Evolutionary conservation across 2,113 vertebrate species (phyloP), one percentile per base, ranked within the genome.

Genomic region (Percina caprodes): DNA sequence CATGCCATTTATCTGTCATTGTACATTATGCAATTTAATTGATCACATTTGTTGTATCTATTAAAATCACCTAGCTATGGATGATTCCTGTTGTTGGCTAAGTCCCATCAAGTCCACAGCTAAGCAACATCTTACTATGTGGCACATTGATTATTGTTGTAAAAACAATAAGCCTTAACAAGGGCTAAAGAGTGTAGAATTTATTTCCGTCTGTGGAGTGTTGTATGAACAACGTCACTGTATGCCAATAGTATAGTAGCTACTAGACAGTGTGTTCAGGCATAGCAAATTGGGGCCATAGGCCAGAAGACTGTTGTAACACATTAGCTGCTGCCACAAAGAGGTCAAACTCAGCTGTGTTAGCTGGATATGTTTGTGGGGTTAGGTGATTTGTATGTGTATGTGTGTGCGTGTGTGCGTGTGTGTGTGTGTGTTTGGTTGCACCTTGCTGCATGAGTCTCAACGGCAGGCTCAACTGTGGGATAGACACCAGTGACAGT

Each of bases 241-340:
- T 66, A 54, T 74, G 39, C 18, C 39, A 62, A 49, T 39, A 42
- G 61, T 74, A 63, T 51, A 59, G 35, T 24, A 74, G 46, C 61
- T 60, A 49, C 49, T 55, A 58, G 61, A 49, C 65, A 80, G 61
- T 61, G 84, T 87, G 74, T 72, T 66, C 73, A 89, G 80, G 66
- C 74, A 79, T 85, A 68, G 77, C 79, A 88, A 88, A 93, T 81
- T 82, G 78, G 82, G 86, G 79, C 80, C 75, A 77, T 58, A 73
- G 70, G 80, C 74, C 83, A 89, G 72, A 86, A 62, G 74, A 86
- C 58, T 84, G 68, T 77, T 92, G 91, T 92, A 80, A 59, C 70
- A 77, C 79, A 84, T 88, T 77, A 88, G 89, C 78, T 69, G 86
- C 61, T 88, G 83, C 71, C 77, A 84, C 74, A 82, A 30, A 69